Percentiles rank a stretch among this genome's conserved stretches.
These are phyloP conservation scores for Anabas testudineus DNA, from an alignment of 2,797 vertebrate genomes.

Conservation along the genomic window DNA sequence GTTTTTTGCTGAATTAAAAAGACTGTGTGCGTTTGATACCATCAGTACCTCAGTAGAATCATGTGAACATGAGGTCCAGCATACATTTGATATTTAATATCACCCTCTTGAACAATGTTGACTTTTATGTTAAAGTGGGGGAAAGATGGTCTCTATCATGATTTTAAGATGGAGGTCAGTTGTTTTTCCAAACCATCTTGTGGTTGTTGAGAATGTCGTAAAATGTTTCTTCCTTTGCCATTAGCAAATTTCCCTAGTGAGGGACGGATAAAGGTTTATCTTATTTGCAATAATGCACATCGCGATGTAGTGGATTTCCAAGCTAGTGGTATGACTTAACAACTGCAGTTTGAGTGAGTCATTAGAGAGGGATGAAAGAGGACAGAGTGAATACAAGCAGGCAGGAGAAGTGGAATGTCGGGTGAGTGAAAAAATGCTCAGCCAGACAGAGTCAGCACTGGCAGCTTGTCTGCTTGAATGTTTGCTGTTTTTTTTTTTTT, in stretches of 20 bases:
- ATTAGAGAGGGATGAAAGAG: conserved; percentile 52
- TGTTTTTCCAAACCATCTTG: neutral
- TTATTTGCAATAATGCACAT: conserved; percentile 41
- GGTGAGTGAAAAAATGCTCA: conserved; percentile 62
- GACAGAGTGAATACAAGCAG: conserved; percentile 54
- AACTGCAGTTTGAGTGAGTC: conserved; percentile 62
- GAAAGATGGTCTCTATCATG: neutral
- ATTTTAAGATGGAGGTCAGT: conserved; percentile 1
- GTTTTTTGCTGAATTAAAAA: too few relatives aligned
- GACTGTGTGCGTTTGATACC: neutral
- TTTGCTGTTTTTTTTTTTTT: conserved; percentile 46
- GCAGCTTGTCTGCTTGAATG: conserved; percentile 65
- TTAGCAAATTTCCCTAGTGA: too few relatives aligned
- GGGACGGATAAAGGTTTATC: too few relatives aligned
- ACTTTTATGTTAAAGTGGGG: neutral
- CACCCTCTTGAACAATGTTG: neutral
- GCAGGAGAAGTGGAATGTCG: conserved; percentile 67
- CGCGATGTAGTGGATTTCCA: conserved; percentile 55
- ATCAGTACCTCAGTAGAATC: neutral
- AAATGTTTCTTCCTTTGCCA: conserved; percentile 12
- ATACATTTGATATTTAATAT: neutral
- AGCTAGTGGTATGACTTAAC: conserved; percentile 64
- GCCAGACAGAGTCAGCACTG: conserved; percentile 60
- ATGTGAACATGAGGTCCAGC: neutral
- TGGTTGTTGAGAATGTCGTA: conserved; percentile 29